Percentiles rank a stretch among this genome's conserved stretches.
phyloP scores from a whole-genome alignment of 2,113 vertebrate genomes.

The Xiphophorus hellerii region DNA sequence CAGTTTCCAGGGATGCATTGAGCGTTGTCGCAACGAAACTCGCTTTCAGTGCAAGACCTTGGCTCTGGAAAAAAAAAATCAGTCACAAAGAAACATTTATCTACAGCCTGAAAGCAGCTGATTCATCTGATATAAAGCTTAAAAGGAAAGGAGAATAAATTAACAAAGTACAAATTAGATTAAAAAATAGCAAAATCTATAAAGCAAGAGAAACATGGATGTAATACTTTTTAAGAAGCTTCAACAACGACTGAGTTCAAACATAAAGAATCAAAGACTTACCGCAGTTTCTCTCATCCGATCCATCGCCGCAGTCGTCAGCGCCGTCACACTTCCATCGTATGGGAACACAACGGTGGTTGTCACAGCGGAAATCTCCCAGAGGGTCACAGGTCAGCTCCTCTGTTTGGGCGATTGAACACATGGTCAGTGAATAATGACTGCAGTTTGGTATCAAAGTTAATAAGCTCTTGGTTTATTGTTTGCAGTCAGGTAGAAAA shows the following conservation, averaged over 20 bases:
- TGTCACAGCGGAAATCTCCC: conserved; percentile 78
- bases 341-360: conserved; percentile 76
- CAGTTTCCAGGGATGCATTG: conserved; percentile 76
- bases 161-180: not conserved
- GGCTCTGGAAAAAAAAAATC: conserved; percentile 54
- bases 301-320: conserved; percentile 75
- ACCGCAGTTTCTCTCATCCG: conserved; percentile 78
- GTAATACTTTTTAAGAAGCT: not conserved
- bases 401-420: conserved; percentile 54
- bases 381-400: conserved; percentile 74
- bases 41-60: conserved; percentile 76
- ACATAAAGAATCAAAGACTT: conserved; percentile 12
- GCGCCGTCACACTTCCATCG: conserved; percentile 76
- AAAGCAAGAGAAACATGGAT: not conserved
- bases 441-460: not conserved
- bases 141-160: not conserved
- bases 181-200: too few species aligned
- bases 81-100: conserved; percentile 3
- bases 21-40: conserved; percentile 68
- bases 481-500: not conserved
- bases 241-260: not conserved
- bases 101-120: not conserved
- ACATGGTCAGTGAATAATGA: not conserved
- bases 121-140: not conserved
- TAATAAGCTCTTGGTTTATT: not conserved